Conservation (phyloP, 2,797 vertebrate genomes). For the Smutsia gigantea region DNA sequence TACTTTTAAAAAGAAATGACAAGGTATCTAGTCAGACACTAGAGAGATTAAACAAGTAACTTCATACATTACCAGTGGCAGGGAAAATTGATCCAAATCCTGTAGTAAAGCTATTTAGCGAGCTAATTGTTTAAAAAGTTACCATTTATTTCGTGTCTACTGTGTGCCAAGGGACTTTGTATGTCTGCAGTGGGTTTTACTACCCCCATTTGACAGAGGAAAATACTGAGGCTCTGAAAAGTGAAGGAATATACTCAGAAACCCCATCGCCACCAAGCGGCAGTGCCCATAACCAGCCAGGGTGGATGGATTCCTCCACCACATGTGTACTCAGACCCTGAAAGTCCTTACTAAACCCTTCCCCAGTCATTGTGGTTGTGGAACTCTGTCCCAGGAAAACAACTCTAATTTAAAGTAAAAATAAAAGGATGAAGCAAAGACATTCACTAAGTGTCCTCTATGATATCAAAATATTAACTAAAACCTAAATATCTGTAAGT, state of each 20-base stretch:
- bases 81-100: background rate
- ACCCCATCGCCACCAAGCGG: background rate
- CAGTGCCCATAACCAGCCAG: background rate
- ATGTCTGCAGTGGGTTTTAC: no score
- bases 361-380: background rate
- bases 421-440: background rate
- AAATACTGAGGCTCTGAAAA: background rate
- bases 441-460: background rate
- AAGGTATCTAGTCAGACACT: background rate
- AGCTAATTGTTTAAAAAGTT: background rate
- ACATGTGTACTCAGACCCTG: background rate
- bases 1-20: slow-evolving; percentile 19
- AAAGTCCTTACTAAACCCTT: background rate
- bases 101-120: background rate
- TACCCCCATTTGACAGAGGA: background rate
- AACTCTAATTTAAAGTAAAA: background rate
- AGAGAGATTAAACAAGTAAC: background rate
- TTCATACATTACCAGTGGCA: background rate
- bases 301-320: no score
- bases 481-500: background rate
- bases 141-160: background rate
- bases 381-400: background rate
- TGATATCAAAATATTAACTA: background rate
- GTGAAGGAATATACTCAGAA: background rate
- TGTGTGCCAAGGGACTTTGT: background rate